Evolutionary conservation across 2,888 invertebrate species (phyloP).

Genomic region (Eristalis tenax): DNA sequence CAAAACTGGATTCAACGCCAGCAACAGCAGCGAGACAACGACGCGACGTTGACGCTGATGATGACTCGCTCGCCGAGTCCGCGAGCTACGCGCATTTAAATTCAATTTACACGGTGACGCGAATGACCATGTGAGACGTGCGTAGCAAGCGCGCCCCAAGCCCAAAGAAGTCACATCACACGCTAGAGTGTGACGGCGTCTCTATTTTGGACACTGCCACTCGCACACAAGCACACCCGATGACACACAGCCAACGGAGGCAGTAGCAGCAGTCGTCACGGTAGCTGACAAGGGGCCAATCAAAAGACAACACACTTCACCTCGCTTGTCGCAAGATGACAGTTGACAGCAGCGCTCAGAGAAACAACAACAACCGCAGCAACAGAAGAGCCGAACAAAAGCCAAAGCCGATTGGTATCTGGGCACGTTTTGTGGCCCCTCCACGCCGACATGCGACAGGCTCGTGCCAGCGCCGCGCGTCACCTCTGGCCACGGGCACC

Average conservation of each 20-base stretch:
- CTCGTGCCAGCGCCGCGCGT: constrained; percentile 49
- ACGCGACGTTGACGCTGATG: constrained; percentile 12
- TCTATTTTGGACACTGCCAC: constrained; percentile 33
- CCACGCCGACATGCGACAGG: constrained; percentile 51
- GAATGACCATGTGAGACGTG: constrained; percentile 65
- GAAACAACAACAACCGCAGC: neutral
- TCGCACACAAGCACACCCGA: constrained; percentile 6
- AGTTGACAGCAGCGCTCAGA: constrained; percentile 53
- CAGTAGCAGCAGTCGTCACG: constrained; percentile 31
- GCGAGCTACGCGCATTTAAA: constrained; percentile 55
- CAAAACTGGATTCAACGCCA: constrained; percentile 18
- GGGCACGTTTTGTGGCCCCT: constrained; percentile 57
- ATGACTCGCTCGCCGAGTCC: constrained; percentile 32
- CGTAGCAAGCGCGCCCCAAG: constrained; percentile 41
- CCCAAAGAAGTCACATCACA: constrained; percentile 21
- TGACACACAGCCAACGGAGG: neutral
- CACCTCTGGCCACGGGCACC: neutral
- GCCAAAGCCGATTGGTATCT: constrained; percentile 59
- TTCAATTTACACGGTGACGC: constrained; percentile 68
- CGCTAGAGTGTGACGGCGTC: constrained; percentile 55
- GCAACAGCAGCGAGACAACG: neutral
- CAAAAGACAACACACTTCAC: constrained; percentile 66
- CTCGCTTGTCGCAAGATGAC: constrained; percentile 64
- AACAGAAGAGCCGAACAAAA: constrained; percentile 9
- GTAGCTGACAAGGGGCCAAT: constrained; percentile 59